Conservation (phyloP, 23 tunicate species). For the Halocynthia aurantium region DNA sequence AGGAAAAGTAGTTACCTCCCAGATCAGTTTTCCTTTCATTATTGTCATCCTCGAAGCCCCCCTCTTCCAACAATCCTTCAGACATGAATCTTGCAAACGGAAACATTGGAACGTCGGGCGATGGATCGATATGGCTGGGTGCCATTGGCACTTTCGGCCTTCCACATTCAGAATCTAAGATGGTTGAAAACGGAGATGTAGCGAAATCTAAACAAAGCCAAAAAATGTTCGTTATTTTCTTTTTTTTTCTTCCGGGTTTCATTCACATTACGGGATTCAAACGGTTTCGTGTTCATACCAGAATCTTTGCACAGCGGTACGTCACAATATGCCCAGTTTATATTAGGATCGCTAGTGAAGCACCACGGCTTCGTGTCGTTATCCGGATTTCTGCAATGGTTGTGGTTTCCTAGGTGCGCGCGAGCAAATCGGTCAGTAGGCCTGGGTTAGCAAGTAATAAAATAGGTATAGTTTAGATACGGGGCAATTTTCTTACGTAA, state of each 20-base stretch:
- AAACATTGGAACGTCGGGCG: not conserved
- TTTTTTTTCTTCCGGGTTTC: no score
- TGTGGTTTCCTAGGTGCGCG: slow-evolving; percentile 45
- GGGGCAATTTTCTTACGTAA: not conserved
- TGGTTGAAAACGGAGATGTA: not conserved
- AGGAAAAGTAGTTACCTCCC: no score
- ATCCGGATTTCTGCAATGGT: slow-evolving; percentile 52
- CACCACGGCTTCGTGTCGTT: slow-evolving; percentile 39
- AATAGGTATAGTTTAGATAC: not conserved
- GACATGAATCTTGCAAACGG: slow-evolving; percentile 4
- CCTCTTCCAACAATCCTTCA: not conserved
- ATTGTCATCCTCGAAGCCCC: not conserved
- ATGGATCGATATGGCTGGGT: not conserved
- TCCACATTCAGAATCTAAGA: not conserved
- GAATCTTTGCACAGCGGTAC: slow-evolving; percentile 31
- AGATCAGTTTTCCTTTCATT: no score
- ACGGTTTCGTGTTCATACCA: not conserved
- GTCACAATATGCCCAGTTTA: slow-evolving; percentile 51
- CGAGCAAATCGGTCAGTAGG: slow-evolving; percentile 25
- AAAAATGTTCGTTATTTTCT: no score
- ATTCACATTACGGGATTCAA: not conserved
- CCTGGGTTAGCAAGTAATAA: slow-evolving; percentile 10
- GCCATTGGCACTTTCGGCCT: not conserved
- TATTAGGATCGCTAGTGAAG: slow-evolving; percentile 25
- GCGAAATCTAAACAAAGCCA: no score